Base-by-base conservation (phyloP, 2,113 vertebrate genomes). In the Cebus imitator region DNA sequence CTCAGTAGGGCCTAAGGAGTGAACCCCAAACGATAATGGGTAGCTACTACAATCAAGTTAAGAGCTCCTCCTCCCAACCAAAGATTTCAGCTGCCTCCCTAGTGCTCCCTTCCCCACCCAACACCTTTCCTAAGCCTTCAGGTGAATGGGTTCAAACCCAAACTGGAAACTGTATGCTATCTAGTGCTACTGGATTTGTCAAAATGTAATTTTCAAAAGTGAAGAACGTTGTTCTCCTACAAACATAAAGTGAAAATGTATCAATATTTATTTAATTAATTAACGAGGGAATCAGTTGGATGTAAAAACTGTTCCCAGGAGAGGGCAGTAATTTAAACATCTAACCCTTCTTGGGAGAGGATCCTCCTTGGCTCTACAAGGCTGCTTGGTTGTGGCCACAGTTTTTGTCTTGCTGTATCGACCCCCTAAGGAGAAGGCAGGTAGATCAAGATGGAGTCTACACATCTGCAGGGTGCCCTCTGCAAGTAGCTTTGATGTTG, bases 51-150 rank as follows among this genome's bases (percentile, higher is more conserved):
- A 12, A 23, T 11, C 52, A 48, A 82, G 57, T 43, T 13, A 58
- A 7, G 8, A 8, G 0, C 2, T 3, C 30, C 0, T 3, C 3
- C 25, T 8, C 25, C 45, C 20, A 48, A 2, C 50, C 43, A n/a
- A 6, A 48, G 37, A 45, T 40, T 40, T 84, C 16, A 4, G 13
- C 50, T 20, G 23, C 23, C 3, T 86, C 27, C 5, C 20, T 3
- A 18, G 30, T 11, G 10, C 12, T 16, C 23, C 30, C 17, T 20
- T 35, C 43, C 20, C 43, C n/a, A 8, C 23, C 18, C 6, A 30
- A 55, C 66, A 68, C n/a, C 13, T 25, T 45, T 48, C 23, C 81
- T 4, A 48, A 70, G 78, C 13, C 64, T 94, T 78, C 55, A 45
- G 2, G 25, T 8, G 84, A 45, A 70, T 48, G 48, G 40, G 23